Percentiles rank a stretch among this genome's conserved stretches.
Conservation (phyloP, 2,888 invertebrate genomes). For the Altica lythri region DNA sequence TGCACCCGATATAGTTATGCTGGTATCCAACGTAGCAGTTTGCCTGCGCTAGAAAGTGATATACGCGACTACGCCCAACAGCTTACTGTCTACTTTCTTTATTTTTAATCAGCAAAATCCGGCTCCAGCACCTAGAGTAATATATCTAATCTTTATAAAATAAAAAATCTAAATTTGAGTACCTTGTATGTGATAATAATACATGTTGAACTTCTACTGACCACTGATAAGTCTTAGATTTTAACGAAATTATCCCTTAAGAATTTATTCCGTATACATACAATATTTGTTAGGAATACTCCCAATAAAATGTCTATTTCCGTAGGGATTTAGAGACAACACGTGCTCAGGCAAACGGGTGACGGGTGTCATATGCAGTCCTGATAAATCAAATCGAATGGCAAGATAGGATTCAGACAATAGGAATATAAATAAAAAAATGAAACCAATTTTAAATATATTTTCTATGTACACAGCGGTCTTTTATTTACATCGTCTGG, state of each 20-base stretch:
- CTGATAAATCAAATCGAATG: constrained; percentile 26
- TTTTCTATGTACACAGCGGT: constrained; percentile 13
- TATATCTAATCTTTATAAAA: no score
- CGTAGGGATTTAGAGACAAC: constrained; percentile 27
- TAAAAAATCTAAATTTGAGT: no score
- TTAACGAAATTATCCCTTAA: constrained; percentile 13
- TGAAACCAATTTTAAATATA: constrained; percentile 20
- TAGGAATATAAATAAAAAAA: constrained; percentile 18
- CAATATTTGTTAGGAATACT: constrained; percentile 23
- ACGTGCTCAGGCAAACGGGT: constrained; percentile 27
- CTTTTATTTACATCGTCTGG: constrained; percentile 12
- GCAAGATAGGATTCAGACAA: constrained; percentile 20
- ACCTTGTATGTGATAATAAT: no score
- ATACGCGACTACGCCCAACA: no score
- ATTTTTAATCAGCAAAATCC: no score
- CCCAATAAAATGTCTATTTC: constrained; percentile 26
- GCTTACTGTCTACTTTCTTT: no score
- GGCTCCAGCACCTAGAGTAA: no score
- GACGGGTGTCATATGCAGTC: constrained; percentile 28
- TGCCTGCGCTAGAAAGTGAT: no score
- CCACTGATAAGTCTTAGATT: no score
- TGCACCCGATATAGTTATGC: no score
- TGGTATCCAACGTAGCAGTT: no score
- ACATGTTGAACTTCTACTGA: no score
- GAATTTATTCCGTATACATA: constrained; percentile 9